Conservation (phyloP, 2,797 vertebrate genomes). For the Pitangus sulphuratus region DNA sequence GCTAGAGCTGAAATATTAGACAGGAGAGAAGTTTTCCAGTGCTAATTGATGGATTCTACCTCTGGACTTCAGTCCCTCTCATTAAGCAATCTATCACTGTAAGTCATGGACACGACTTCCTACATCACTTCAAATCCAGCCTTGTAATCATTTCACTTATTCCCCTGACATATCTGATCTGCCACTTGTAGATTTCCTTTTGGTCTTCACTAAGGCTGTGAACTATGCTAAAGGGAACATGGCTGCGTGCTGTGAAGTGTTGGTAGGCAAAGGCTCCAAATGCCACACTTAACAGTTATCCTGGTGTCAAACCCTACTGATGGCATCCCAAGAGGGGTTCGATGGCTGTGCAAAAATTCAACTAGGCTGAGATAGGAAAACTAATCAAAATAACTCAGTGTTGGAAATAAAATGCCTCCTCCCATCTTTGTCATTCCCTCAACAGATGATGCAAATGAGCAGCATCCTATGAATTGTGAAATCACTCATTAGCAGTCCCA, state of each 20-base stretch:
- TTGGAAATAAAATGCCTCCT: background rate
- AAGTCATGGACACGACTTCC: constrained; percentile 12
- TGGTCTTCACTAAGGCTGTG: background rate
- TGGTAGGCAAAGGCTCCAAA: background rate
- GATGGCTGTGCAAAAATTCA: background rate
- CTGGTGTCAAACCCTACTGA: background rate
- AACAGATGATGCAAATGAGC: background rate
- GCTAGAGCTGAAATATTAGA: background rate
- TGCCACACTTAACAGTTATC: background rate
- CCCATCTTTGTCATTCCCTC: background rate
- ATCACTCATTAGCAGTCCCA: background rate
- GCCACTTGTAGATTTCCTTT: constrained; percentile 2
- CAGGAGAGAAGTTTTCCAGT: background rate
- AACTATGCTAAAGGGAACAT: background rate
- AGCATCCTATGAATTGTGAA: background rate
- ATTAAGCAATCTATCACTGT: background rate
- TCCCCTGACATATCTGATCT: background rate
- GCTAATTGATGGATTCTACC: constrained; percentile 19
- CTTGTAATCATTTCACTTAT: constrained; percentile 32
- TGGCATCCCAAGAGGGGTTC: background rate
- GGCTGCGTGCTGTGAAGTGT: background rate
- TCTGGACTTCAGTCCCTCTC: background rate
- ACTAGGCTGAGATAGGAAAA: background rate
- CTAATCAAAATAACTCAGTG: background rate
- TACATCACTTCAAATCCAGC: constrained; percentile 48